Evolutionary conservation across 2,888 invertebrate genomes (phyloP).

Genomic region (Stenotaenia linearis): DNA sequence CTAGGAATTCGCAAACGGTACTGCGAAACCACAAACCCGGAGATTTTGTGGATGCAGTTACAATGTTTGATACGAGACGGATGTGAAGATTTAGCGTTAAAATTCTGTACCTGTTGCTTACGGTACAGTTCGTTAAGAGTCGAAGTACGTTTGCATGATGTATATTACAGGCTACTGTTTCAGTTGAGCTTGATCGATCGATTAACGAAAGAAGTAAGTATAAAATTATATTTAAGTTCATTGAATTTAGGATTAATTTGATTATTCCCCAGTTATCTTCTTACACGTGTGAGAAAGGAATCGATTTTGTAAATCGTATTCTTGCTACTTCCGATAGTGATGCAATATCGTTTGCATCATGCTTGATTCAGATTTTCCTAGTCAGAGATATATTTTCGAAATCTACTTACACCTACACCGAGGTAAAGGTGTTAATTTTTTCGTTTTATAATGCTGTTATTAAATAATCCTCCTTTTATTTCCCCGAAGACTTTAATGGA

Average conservation of each 20-base stretch:
- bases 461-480: too few species aligned
- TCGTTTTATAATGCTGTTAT: too few species aligned
- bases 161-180: background rate
- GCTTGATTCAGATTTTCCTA: background rate
- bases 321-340: background rate
- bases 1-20: background rate
- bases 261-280: background rate
- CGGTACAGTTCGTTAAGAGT: background rate
- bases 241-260: background rate
- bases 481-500: conserved; percentile 16
- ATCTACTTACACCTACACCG: background rate
- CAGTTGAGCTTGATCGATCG: background rate
- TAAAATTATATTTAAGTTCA: background rate
- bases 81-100: background rate
- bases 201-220: background rate
- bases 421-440: background rate
- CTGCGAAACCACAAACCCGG: background rate
- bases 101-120: conserved; percentile 1
- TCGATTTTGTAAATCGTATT: background rate
- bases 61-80: background rate
- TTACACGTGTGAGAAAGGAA: background rate
- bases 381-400: background rate
- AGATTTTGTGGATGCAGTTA: background rate
- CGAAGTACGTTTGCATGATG: background rate
- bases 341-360: background rate